Evolutionary conservation across 1,140 invertebrate species (phyloP).

Genomic region (Meloidogyne chitwoodi): DNA sequence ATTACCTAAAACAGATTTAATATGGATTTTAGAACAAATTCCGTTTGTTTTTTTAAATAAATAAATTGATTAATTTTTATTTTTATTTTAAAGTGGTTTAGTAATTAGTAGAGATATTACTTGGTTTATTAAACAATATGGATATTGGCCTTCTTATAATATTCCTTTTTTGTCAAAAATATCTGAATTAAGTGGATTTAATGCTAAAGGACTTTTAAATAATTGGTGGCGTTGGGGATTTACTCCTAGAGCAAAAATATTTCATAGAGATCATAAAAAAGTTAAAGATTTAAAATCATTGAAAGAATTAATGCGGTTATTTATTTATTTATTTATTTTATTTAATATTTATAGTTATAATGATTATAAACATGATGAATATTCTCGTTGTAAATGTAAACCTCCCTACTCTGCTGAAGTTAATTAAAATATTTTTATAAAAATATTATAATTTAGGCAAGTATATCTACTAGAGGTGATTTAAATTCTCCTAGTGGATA

Average conservation of each 20-base stretch:
- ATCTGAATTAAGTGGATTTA: constrained; percentile 66
- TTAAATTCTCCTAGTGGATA: constrained; percentile 52
- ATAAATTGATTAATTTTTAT: background rate
- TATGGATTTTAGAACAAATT: constrained; percentile 79
- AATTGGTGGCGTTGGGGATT: constrained; percentile 70
- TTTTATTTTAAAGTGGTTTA: background rate
- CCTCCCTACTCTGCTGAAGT: constrained; percentile 69
- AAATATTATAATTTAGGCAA: constrained; percentile 60
- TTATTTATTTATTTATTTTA: background rate
- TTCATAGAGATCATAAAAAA: constrained; percentile 66
- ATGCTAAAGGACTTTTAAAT: constrained; percentile 38
- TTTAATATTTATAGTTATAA: constrained; percentile 20
- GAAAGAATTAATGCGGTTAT: constrained; percentile 68
- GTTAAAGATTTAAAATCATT: constrained; percentile 66
- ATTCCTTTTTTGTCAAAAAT: constrained; percentile 72
- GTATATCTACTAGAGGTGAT: constrained; percentile 61
- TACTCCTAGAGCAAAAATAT: constrained; percentile 69
- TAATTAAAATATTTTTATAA: background rate
- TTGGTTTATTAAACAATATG: constrained; percentile 67
- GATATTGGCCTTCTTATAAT: constrained; percentile 77
- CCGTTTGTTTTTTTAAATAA: constrained; percentile 62
- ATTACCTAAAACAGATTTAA: constrained; percentile 64
- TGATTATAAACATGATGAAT: constrained; percentile 66
- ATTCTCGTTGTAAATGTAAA: constrained; percentile 69
- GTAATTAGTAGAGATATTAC: constrained; percentile 67